Base-by-base conservation (phyloP, 2,113 vertebrate species). In the Climacteris rufus region DNA sequence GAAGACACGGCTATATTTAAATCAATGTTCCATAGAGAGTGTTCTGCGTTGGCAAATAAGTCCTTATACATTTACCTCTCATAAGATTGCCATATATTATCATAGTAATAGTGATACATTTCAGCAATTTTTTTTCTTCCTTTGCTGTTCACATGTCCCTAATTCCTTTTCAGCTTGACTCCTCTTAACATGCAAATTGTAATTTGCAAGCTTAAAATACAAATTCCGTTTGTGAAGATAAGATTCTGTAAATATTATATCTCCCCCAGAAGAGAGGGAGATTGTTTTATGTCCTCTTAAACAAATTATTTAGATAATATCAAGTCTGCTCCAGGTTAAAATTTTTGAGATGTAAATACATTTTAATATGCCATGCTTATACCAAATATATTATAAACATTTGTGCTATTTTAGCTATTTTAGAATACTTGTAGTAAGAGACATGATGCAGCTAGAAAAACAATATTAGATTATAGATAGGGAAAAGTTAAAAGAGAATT, bases 201-300 rank as follows among this genome's bases (percentile, higher is more conserved):
- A 90, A 91, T 97, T 95, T 96, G 87, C 68, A 91, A 90, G 23
- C 54, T 96, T 88, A 94, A 97, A 89, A 84, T 49, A 93, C 45
- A 96, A 88, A 83, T 89, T 83, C 37, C 96, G 64, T 79, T 91
- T 76, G 42, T 72, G 74, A 95, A 92, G 77, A 90, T 92, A 93
- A 89, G 50, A 75, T 95, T 95, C 91, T 84, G 47, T 66, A 87
- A 94, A 84, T 90, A 95, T 80, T 68, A 6, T 27, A 60, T 75
- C 25, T 90, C 40, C 44, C 16, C 60, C 71, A 35, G 47, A 87
- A 96, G 30, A 94, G 27, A 37, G 70, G 25, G 31, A 78, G 74
- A 85, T 79, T 81, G 81, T 90, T 97, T 89, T 71, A 53, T 6
- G 8, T 83, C 7, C 5, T 70, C 25, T 66, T 89, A 71, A 91